Conservation (phyloP, 2,888 invertebrate genomes). For the Stenichneumon culpator region DNA sequence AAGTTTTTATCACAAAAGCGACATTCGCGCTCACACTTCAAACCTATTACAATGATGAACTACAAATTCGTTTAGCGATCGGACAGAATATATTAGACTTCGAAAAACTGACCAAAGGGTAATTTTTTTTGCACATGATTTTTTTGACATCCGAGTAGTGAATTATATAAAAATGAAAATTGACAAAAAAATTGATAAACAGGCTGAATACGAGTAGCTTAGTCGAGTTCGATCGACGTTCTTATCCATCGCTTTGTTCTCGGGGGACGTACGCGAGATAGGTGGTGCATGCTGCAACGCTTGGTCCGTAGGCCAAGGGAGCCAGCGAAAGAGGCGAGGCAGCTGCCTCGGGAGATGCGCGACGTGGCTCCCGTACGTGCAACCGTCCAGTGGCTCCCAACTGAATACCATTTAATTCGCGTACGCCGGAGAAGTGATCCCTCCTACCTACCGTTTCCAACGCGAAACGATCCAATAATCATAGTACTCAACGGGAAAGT, state of each 20-base stretch:
- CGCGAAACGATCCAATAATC: slow-evolving; percentile 60
- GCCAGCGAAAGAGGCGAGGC: slow-evolving; percentile 74
- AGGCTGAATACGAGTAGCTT: slow-evolving; percentile 37
- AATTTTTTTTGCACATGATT: no score
- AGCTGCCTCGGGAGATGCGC: slow-evolving; percentile 79
- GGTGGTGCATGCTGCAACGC: slow-evolving; percentile 56
- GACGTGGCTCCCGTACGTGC: slow-evolving; percentile 78
- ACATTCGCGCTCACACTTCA: no score
- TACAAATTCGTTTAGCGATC: no score
- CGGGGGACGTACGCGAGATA: slow-evolving; percentile 69
- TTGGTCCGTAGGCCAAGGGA: slow-evolving; percentile 71
- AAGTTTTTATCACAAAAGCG: no score
- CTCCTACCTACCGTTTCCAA: slow-evolving; percentile 32
- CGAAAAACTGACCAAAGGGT: no score
- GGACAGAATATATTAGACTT: no score
- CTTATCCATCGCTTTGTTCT: slow-evolving; percentile 74
- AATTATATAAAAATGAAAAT: not conserved
- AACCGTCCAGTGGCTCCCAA: slow-evolving; percentile 79
- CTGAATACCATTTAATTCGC: slow-evolving; percentile 62
- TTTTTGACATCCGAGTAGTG: no score
- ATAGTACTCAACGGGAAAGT: slow-evolving; percentile 62
- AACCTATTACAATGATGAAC: no score
- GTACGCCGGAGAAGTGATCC: slow-evolving; percentile 16
- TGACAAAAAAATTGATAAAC: not conserved
- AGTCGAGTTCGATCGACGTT: slow-evolving; percentile 70